Percentiles rank a stretch among this genome's conserved stretches.
Evolutionary conservation across 2,113 vertebrate genomes (phyloP).

Genomic region (Carollia perspicillata): DNA sequence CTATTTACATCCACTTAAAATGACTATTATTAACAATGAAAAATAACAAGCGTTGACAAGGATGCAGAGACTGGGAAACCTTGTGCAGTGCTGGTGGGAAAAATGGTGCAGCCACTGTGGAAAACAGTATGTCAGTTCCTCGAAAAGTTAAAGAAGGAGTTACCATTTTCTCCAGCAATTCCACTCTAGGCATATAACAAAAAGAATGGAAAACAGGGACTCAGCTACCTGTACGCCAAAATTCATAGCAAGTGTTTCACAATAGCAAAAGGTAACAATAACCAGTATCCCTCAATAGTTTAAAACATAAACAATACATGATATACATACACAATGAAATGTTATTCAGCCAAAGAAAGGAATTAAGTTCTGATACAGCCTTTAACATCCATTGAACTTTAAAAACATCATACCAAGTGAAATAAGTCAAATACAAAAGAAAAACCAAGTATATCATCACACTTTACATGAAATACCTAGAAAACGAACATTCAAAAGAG

Average conservation of each 20-base stretch:
- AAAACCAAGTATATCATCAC: not conserved
- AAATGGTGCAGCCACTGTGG: not conserved
- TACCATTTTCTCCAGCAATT: not conserved
- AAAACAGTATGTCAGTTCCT: not conserved
- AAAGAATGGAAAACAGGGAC: not conserved
- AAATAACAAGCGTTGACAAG: not conserved
- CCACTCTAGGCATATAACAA: not conserved
- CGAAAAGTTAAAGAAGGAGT: not conserved
- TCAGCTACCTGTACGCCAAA: not conserved
- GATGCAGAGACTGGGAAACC: not conserved
- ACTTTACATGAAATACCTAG: not conserved
- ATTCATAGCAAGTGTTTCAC: not conserved
- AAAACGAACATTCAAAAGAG: conserved; percentile 3
- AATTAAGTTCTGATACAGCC: not conserved
- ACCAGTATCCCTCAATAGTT: not conserved
- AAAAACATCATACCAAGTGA: not conserved
- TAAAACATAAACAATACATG: not conserved
- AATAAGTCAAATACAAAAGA: not conserved
- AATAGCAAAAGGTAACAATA: not conserved
- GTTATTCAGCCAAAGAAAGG: not conserved
- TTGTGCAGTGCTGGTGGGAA: not conserved
- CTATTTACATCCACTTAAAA: not conserved
- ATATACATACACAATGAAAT: not conserved
- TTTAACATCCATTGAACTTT: not conserved
- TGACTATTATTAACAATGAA: not conserved